Percentiles rank a stretch among this genome's conserved stretches.
Conservation (phyloP, 2,113 vertebrate genomes). For the Oncorhynchus masou region DNA sequence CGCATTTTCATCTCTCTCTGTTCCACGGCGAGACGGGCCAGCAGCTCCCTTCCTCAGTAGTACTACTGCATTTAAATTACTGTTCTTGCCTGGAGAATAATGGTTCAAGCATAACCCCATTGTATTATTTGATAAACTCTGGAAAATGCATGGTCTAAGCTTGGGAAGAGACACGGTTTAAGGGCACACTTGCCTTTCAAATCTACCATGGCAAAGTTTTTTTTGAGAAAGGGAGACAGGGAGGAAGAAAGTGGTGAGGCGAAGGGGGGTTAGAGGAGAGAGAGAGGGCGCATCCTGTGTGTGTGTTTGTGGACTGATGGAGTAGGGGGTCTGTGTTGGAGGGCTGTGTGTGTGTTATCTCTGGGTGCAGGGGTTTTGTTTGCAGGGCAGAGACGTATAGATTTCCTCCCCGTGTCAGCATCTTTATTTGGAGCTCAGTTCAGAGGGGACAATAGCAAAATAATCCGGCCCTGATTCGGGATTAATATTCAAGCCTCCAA, state of each 20-base stretch:
- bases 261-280: slow-evolving; percentile 36
- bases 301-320: background rate
- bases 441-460: slow-evolving; percentile 72
- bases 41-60: slow-evolving; percentile 65
- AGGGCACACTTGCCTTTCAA: slow-evolving; percentile 77
- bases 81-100: slow-evolving; percentile 78
- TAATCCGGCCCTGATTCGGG: slow-evolving; percentile 77
- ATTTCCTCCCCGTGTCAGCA: slow-evolving; percentile 75
- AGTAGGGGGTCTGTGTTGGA: slow-evolving; percentile 56
- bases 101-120: slow-evolving; percentile 75
- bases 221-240: slow-evolving; percentile 32
- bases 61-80: slow-evolving; percentile 76
- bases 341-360: slow-evolving; percentile 72
- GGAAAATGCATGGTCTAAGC: slow-evolving; percentile 73
- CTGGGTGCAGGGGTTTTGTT: slow-evolving; percentile 73
- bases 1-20: slow-evolving; percentile 67
- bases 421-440: slow-evolving; percentile 73
- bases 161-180: slow-evolving; percentile 70
- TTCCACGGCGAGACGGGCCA: slow-evolving; percentile 67
- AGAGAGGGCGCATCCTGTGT: slow-evolving; percentile 41
- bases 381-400: slow-evolving; percentile 69
- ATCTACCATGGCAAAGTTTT: slow-evolving; percentile 77
- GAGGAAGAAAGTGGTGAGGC: slow-evolving; percentile 30
- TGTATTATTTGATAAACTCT: slow-evolving; percentile 81
- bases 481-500: slow-evolving; percentile 78